Evolutionary conservation across 2,797 vertebrate genomes (phyloP).

Genomic region (Coilia nasus): DNA sequence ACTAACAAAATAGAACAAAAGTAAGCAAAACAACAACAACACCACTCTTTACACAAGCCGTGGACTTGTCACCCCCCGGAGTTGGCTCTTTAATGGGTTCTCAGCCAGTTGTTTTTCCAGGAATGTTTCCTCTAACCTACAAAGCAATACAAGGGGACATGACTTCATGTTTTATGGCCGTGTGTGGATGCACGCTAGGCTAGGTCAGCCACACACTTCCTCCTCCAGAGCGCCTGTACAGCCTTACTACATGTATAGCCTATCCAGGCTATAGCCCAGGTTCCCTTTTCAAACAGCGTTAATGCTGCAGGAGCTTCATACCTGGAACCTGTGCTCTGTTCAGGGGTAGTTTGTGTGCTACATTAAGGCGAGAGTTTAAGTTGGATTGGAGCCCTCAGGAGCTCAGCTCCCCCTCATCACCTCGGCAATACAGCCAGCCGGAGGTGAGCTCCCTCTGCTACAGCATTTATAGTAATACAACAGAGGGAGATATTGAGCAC

Average conservation of each 20-base stretch:
- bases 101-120: conserved; percentile 32
- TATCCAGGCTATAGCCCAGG: not conserved
- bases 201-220: conserved; percentile 10
- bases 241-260: not conserved
- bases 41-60: not conserved
- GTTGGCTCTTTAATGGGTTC: not conserved
- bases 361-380: too few species aligned
- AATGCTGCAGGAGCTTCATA: too few species aligned
- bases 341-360: not conserved
- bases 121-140: conserved; percentile 17
- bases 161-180: conserved; percentile 16
- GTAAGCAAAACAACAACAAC: not conserved
- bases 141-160: not conserved
- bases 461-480: too few species aligned
- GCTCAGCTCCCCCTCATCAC: too few species aligned
- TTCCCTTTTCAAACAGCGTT: not conserved
- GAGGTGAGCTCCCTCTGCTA: too few species aligned
- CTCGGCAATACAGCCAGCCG: too few species aligned
- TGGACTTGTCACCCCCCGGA: not conserved
- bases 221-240: not conserved
- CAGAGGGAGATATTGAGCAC: too few species aligned
- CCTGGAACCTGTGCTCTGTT: not conserved
- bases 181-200: not conserved
- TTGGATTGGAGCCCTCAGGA: too few species aligned
- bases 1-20: not conserved